Base-by-base conservation (phyloP, 2,888 invertebrate species). In the Cryptocephalus primarius region DNA sequence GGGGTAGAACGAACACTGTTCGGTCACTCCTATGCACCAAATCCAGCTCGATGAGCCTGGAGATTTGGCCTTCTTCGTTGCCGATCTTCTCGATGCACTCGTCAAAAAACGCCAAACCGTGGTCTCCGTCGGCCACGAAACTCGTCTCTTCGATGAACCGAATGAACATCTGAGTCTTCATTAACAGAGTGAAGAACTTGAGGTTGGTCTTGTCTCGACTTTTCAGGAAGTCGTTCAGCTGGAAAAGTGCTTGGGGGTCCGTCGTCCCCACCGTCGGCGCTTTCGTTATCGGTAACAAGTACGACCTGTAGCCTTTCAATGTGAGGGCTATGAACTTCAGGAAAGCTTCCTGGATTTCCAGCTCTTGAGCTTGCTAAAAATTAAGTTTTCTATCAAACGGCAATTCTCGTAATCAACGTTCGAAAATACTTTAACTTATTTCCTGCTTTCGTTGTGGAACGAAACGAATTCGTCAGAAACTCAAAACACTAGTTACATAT, bases 41-140 rank as follows among this genome's bases (percentile, higher is more conserved):
- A 61, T 91, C 92, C 57, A 85, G 75, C 61, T 94, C 94, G 36
- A 96, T 75, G 53, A 96, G 72, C 53, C 79, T 78, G 39, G 82
- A 75, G 47, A 71, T 72, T 40, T 61, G 61, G 54, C 79, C 78
- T 56, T 82, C 81, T 54, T 75, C 75, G 49, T 69, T 68, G 9
- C 69, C 70, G 36, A 84, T 75, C 66, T 87, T 83, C 64, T 94
- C 94, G 8, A 89, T 85, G 67, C 96, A 97, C 64, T 99, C 96
- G 70, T 99, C 99, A 66, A 99, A 99, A 72, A 93, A 93, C 10
- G 89, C 91, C 47, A 99, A 74, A 41, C 93, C 91, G 50, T 92
- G 91, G 72, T 97, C 96, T 60, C 89, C 91, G 65, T 96, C 96
- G n/a, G 94, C 93, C 1, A 96, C 93, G 72, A 99, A 97, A 56